Conservation (phyloP, 2,113 vertebrate genomes). For the Geococcyx californianus region DNA sequence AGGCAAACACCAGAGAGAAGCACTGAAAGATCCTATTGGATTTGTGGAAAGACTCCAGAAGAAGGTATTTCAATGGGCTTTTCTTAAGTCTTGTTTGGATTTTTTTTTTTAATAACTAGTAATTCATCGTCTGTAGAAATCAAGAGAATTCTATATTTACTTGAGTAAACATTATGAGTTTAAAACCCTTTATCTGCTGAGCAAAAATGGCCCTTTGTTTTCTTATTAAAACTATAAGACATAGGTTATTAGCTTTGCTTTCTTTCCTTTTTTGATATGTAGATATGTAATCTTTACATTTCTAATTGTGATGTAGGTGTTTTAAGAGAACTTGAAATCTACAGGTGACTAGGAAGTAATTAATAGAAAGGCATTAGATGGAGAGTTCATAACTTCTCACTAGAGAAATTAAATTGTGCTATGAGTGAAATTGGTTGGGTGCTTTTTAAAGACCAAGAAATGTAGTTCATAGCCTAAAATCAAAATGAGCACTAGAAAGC, state of each 20-base stretch:
- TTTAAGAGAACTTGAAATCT: neutral
- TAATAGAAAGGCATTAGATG: neutral
- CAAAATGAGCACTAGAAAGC: neutral
- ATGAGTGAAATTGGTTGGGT: neutral
- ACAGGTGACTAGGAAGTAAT: neutral
- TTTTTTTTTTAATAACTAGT: conserved; percentile 1
- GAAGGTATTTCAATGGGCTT: conserved; percentile 81
- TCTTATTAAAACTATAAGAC: neutral
- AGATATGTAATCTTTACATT: neutral
- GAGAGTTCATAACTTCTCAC: neutral
- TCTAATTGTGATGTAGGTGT: neutral
- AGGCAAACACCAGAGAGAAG: conserved; percentile 90
- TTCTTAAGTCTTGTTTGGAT: conserved; percentile 38
- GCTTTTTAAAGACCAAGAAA: neutral
- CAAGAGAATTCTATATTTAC: neutral
- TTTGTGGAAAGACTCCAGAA: conserved; percentile 99
- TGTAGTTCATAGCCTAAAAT: neutral
- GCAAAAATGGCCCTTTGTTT: neutral
- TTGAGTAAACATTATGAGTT: neutral
- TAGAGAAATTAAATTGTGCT: neutral
- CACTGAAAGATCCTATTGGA: conserved; percentile 88
- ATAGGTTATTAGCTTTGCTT: neutral
- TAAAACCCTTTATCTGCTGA: neutral
- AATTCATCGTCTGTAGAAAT: neutral
- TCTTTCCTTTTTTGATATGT: neutral